Conservation (phyloP, 2,113 vertebrate genomes). For the Toxotes chatareus region DNA sequence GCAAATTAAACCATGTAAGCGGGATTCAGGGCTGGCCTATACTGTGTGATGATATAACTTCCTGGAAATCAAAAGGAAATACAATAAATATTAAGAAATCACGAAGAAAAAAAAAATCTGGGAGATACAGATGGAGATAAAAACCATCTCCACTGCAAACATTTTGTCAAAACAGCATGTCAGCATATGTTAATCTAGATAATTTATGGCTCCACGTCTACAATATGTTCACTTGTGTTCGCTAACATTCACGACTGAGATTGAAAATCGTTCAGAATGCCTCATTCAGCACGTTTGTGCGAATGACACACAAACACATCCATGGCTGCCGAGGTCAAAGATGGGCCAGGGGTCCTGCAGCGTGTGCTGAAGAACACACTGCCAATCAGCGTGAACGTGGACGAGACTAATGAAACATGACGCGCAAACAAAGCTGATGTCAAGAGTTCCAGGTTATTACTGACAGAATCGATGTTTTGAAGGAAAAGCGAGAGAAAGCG, state of each 20-base stretch:
- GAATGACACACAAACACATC: constrained; percentile 49
- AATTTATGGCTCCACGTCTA: constrained; percentile 6
- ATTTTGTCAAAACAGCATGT: constrained; percentile 1
- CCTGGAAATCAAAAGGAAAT: not conserved
- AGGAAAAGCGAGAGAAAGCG: constrained; percentile 44
- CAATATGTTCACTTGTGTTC: constrained; percentile 65
- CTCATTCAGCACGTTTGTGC: constrained; percentile 24
- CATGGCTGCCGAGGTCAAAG: constrained; percentile 68
- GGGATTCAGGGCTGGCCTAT: not conserved
- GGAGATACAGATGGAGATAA: not conserved
- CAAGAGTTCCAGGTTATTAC: constrained; percentile 16
- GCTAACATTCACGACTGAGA: constrained; percentile 70
- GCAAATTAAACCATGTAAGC: constrained; percentile 1
- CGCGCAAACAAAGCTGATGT: constrained; percentile 31
- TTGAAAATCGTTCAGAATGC: constrained; percentile 48
- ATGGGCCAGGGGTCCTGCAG: constrained; percentile 43
- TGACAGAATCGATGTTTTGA: constrained; percentile 17
- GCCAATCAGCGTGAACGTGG: constrained; percentile 41
- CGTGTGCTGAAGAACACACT: not conserved
- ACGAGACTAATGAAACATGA: constrained; percentile 2
- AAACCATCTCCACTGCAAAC: not conserved
- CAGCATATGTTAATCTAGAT: constrained; percentile 15
- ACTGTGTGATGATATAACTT: constrained; percentile 1
- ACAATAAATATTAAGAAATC: not conserved
- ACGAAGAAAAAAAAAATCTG: not conserved